phyloP scores from a whole-genome alignment of 1,140 invertebrate species.

The Luehdorfia chinensis region DNA sequence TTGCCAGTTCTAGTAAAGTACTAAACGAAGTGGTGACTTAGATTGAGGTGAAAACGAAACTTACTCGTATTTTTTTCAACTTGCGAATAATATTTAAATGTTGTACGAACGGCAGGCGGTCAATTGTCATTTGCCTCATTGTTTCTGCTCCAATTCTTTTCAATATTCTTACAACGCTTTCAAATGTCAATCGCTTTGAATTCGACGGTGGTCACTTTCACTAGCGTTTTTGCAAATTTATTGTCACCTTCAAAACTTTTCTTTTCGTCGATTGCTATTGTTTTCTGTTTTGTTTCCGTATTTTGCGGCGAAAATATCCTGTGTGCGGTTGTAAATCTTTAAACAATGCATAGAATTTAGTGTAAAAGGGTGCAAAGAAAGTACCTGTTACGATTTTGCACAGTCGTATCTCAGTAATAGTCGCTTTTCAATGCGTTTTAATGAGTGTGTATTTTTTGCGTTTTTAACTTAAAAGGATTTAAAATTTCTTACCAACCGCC shows the following conservation, averaged over 20 bases:
- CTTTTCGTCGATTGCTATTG: slow-evolving; percentile 23
- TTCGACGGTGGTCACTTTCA: slow-evolving; percentile 57
- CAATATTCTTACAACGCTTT: slow-evolving; percentile 24
- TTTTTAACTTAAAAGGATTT: too few relatives aligned
- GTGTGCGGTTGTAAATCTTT: slow-evolving; percentile 60
- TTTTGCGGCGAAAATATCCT: slow-evolving; percentile 41
- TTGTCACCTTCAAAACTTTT: slow-evolving; percentile 45
- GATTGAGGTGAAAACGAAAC: slow-evolving; percentile 52
- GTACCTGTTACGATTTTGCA: slow-evolving; percentile 62
- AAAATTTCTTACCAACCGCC: too few relatives aligned
- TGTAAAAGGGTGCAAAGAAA: slow-evolving; percentile 40
- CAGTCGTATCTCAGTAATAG: slow-evolving; percentile 4
- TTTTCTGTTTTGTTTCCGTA: slow-evolving; percentile 41
- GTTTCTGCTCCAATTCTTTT: slow-evolving; percentile 30
- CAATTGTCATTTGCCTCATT: slow-evolving; percentile 41
- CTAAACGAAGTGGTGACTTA: slow-evolving; percentile 27
- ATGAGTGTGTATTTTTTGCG: too few relatives aligned
- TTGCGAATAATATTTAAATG: slow-evolving; percentile 71
- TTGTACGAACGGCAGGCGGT: slow-evolving; percentile 57
- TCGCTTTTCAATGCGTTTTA: background rate
- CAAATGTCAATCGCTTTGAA: slow-evolving; percentile 21
- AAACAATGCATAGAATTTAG: slow-evolving; percentile 41
- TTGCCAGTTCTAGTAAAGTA: slow-evolving; percentile 21
- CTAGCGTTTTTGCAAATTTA: slow-evolving; percentile 50
- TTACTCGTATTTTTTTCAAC: slow-evolving; percentile 28